Conservation (phyloP, 2,113 vertebrate genomes). For the Poeciliopsis turrubarensis region DNA sequence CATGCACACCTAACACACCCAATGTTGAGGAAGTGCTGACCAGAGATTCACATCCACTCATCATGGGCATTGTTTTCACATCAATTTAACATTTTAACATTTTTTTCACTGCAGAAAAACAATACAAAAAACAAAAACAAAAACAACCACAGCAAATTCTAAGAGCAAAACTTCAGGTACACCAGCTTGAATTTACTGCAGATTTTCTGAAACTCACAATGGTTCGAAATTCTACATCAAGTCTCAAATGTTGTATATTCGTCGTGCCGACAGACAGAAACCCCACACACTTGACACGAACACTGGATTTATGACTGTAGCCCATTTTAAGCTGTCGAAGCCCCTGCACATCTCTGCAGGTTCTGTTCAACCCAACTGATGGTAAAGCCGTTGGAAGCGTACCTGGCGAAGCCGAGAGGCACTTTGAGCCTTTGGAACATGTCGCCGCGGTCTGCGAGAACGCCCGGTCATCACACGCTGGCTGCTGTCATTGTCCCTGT, state of each 20-base stretch:
- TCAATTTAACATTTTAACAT: background rate
- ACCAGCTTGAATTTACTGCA: background rate
- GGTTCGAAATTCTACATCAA: too few species aligned
- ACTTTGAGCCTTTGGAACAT: slow-evolving; percentile 67
- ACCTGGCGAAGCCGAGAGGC: slow-evolving; percentile 69
- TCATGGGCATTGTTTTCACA: too few species aligned
- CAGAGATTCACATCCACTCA: background rate
- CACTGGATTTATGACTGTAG: background rate
- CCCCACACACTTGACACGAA: background rate
- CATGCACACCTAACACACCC: background rate
- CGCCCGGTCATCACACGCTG: slow-evolving; percentile 15
- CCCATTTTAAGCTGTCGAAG: background rate
- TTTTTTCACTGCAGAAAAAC: too few species aligned
- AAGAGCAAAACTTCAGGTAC: background rate
- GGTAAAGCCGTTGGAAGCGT: slow-evolving; percentile 29
- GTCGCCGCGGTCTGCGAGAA: slow-evolving; percentile 5
- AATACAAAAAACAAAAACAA: too few species aligned
- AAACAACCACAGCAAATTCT: background rate
- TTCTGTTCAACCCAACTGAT: background rate
- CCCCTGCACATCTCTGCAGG: background rate
- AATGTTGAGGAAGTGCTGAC: background rate
- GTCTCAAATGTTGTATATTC: background rate
- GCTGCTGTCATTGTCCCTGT: slow-evolving; percentile 13
- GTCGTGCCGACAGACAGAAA: background rate
- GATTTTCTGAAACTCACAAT: background rate